Percentiles rank a stretch among this genome's conserved stretches.
Evolutionary conservation across 2,113 vertebrate species (phyloP).

Genomic region (Notiomystis cincta): DNA sequence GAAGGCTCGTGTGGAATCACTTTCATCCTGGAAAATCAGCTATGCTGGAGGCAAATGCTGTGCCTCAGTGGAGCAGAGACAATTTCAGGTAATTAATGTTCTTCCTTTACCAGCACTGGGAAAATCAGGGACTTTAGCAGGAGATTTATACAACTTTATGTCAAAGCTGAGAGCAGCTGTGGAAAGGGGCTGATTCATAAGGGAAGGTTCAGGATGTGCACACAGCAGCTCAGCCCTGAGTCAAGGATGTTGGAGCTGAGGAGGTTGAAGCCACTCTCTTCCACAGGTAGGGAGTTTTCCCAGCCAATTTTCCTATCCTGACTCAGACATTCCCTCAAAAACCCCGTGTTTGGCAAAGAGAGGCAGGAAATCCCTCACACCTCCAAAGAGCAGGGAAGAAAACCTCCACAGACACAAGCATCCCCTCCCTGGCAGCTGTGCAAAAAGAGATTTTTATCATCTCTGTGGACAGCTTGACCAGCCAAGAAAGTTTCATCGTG

Average conservation of each 20-base stretch:
- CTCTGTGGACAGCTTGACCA: background rate
- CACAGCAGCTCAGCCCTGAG: background rate
- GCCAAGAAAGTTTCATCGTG: background rate
- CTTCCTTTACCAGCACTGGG: constrained; percentile 21
- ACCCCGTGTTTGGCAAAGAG: background rate
- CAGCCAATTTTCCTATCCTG: background rate
- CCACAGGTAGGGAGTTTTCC: background rate
- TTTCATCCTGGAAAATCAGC: background rate
- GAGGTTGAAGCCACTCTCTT: background rate
- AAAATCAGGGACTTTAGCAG: background rate
- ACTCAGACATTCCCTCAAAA: background rate
- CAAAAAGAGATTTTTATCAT: background rate
- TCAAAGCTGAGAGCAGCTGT: background rate
- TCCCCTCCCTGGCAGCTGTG: background rate
- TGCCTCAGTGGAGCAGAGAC: constrained; percentile 50
- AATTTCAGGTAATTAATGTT: constrained; percentile 61
- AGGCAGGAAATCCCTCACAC: background rate
- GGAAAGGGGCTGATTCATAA: background rate
- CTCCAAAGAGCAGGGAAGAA: rapidly evolving
- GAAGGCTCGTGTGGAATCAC: background rate
- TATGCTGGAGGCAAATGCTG: constrained; percentile 35
- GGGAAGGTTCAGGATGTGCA: background rate
- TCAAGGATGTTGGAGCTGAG: background rate
- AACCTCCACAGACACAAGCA: background rate
- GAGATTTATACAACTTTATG: constrained; percentile 18